Base-by-base conservation (phyloP, 2,888 invertebrate species). In the Coelopa pilipes region DNA sequence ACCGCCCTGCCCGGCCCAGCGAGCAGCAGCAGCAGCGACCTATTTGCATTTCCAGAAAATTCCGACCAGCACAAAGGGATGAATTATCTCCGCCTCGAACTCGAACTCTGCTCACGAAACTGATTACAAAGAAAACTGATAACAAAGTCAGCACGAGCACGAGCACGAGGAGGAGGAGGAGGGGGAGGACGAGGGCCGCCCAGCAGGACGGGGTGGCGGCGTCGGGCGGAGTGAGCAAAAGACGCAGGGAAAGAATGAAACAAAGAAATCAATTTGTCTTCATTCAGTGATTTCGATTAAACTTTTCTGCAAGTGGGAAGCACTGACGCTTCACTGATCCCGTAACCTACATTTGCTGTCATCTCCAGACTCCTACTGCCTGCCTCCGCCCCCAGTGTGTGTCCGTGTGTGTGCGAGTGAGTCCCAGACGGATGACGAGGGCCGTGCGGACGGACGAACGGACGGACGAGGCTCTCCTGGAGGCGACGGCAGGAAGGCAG, bases 261-360 rank as follows among this genome's bases (percentile, higher is more conserved):
- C 62, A 68, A 60, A 68, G 53, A 80, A 81, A 83, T 78, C 82
- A 80, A 83, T 84, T 83, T 81, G 84, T 81, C 83, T 81, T 82
- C 78, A 80, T 81, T 81, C 81, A 82, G 80, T 84, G 82, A 83
- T 84, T 83, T 84, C 81, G 82, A 84, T 83, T 83, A 80, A 84
- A 83, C 83, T 82, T 83, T 82, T 81, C 49, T 49, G 17, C 70
- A 24, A 60, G 34, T 13, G 15, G 12, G 70, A 47, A 49, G 21
- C 49, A 69, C 19, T 53, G 68, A 46, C 46, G 70, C 49, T 45
- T 53, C 71, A 50, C 12, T 70, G 70, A 49, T 55, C 55, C 62
- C 45, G 17, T 73, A 69, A 73, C 73, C 73, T 45, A 65, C 55
- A 71, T 71, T 46, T 71, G 60, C 60, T 70, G 70, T 70, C 60